These are phyloP conservation scores for Anguilla japonica DNA, from an alignment of 2,113 vertebrate species.

Conservation along the genomic window DNA sequence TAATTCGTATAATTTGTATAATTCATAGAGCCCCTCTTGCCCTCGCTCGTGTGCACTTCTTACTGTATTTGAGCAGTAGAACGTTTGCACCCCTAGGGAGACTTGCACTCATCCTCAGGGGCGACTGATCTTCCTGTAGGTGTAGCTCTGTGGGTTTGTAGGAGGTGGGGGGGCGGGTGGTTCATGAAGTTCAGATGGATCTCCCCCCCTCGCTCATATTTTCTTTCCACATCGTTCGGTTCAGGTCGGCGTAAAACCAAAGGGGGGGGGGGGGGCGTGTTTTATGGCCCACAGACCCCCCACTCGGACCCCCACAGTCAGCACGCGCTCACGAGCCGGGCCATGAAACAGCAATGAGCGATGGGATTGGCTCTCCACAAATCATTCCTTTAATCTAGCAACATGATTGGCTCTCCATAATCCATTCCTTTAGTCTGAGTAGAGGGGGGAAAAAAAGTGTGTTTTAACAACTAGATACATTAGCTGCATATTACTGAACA, in stretches of 20 bases:
- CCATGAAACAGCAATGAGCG: background rate
- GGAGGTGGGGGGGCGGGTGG: too few species aligned
- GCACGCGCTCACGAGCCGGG: background rate
- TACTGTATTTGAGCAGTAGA: too few species aligned
- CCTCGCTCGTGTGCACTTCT: too few species aligned
- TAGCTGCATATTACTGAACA: background rate
- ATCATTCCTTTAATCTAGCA: background rate
- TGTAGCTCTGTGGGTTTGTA: too few species aligned
- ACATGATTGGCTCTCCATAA: background rate
- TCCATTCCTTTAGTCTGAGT: background rate
- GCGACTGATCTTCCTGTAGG: too few species aligned
- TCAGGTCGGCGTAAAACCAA: background rate
- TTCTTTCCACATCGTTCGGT: background rate
- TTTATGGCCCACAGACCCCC: background rate
- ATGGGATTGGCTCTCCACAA: background rate
- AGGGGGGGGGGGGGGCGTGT: background rate
- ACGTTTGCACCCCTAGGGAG: too few species aligned
- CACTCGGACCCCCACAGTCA: background rate
- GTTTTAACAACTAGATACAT: background rate
- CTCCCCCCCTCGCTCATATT: background rate
- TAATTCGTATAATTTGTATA: too few species aligned
- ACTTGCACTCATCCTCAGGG: too few species aligned
- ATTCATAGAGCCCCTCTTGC: too few species aligned
- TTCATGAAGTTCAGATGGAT: too few species aligned
- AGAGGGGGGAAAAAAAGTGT: background rate